Base-by-base conservation (phyloP, 2,888 invertebrate genomes). In the Periphyllus acericola region DNA sequence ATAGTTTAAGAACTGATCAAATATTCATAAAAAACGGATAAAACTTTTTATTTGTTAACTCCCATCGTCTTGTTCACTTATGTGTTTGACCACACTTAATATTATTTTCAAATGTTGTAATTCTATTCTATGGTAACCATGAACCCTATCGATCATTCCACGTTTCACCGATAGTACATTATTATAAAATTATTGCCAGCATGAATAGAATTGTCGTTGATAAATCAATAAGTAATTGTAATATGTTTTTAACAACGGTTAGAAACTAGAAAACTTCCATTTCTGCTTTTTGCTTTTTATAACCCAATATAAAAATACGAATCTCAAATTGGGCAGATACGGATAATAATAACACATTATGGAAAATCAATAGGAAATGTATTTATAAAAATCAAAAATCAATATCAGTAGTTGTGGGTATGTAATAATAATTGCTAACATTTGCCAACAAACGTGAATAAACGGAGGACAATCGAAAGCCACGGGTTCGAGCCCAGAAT, bases 1-100 rank as follows among this genome's bases (percentile, higher is more conserved):
- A 75, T 75, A 75, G 40, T 21, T n/a, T n/a, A 75, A 40, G 40
- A 36, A 75, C n/a, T 40, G 74, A 75, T 75, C 11, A 75, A 75
- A 75, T 75, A 75, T 40, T 75, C 36, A 75, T 75, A 40, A 40
- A n/a, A 75, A 75, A 75, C 6, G 8, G 34, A 72, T 21, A 34
- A 25, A 72, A 34, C 6, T 75, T 75, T 75, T 75, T 75, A n/a
- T 75, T 75, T n/a, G 11, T 40, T 36, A 40, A 36, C 74, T 75
- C 34, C 11, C 36, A 25, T 60, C 4, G 5, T 60, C 25, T 25
- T 25, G 34, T 75, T 25, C 74, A 40, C 11, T 68, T 68, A 68
- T 68, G 68, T 25, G 68, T 68, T n/a, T n/a, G 68, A 29, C 8
- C 29, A 29, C 29, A n/a, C 25, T 68, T n/a, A 68, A 68, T 40